These are phyloP conservation scores for Mus caroli DNA, from an alignment of 2,797 vertebrate genomes.

Conservation along the genomic window DNA sequence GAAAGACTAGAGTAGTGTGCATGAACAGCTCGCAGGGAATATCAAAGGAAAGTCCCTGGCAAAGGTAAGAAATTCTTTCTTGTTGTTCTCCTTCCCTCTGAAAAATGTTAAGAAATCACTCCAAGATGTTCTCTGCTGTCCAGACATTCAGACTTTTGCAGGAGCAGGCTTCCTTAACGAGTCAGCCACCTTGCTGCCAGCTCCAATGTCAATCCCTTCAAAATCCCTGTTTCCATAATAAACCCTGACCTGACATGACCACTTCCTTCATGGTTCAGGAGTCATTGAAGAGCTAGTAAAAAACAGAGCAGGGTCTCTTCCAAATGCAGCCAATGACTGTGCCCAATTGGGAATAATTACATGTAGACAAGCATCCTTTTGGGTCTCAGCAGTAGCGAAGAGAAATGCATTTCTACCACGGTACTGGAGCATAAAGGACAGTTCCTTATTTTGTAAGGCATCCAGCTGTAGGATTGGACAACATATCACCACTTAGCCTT, in stretches of 20 bases:
- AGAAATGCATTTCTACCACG: slow-evolving; percentile 64
- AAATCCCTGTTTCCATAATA: slow-evolving; percentile 73
- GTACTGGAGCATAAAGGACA: slow-evolving; percentile 63
- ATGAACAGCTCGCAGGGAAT: slow-evolving; percentile 48
- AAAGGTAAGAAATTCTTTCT: slow-evolving; percentile 9
- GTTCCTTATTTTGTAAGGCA: slow-evolving; percentile 69
- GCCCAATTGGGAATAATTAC: slow-evolving; percentile 61
- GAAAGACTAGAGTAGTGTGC: slow-evolving; percentile 67
- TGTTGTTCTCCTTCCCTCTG: not conserved
- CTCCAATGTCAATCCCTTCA: slow-evolving; percentile 48
- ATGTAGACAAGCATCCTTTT: slow-evolving; percentile 53
- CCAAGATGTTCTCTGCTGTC: slow-evolving; percentile 22
- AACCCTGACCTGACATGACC: slow-evolving; percentile 60
- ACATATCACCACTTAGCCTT: slow-evolving; percentile 62
- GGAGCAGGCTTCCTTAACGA: slow-evolving; percentile 59
- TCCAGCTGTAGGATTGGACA: slow-evolving; percentile 62
- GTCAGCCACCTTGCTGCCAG: slow-evolving; percentile 51
- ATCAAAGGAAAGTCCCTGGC: slow-evolving; percentile 56
- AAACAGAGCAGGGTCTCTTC: slow-evolving; percentile 25
- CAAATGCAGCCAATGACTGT: slow-evolving; percentile 58
- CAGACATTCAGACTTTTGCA: not conserved
- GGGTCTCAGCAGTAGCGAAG: slow-evolving; percentile 21
- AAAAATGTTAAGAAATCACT: not conserved
- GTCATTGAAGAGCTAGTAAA: slow-evolving; percentile 60
- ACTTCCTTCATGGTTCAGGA: slow-evolving; percentile 71